These are phyloP conservation scores for Pseudococcus jackbeardsleyi DNA, from an alignment of 2,888 invertebrate species.

Conservation along the genomic window DNA sequence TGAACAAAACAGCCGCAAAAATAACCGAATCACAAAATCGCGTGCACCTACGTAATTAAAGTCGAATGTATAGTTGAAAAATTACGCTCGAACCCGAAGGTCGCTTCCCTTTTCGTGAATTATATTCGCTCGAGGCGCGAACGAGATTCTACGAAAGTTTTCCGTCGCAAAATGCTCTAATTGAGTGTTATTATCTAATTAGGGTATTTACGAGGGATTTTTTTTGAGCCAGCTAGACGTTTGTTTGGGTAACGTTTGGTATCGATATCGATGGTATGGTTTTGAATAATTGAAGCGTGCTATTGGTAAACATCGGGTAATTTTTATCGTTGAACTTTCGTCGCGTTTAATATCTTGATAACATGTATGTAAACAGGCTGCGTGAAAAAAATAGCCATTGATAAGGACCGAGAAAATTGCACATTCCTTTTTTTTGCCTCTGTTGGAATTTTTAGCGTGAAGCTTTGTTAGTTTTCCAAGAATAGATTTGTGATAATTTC, in stretches of 20 bases:
- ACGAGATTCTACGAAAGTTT: slow-evolving; percentile 23
- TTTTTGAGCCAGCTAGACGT: background rate
- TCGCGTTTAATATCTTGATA: no score
- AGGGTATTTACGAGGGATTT: background rate
- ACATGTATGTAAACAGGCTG: no score
- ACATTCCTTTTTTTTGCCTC: no score
- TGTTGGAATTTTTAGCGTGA: no score
- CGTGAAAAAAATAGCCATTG: no score
- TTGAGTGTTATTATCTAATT: slow-evolving; percentile 31
- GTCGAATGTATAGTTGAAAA: background rate
- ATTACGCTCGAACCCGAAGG: background rate
- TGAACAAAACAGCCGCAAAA: background rate
- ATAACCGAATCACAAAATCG: slow-evolving; percentile 4
- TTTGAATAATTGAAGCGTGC: no score
- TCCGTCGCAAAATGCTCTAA: slow-evolving; percentile 19
- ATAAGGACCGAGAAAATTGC: no score
- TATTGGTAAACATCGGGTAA: no score
- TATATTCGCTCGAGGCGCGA: slow-evolving; percentile 28
- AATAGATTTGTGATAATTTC: no score
- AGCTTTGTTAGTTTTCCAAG: no score
- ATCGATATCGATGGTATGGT: background rate
- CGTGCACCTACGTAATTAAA: background rate
- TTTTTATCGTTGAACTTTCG: no score
- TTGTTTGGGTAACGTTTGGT: background rate
- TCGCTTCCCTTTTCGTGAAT: background rate